Evolutionary conservation across 1,140 invertebrate species (phyloP).

Genomic region (Caenorhabditis briggsae): DNA sequence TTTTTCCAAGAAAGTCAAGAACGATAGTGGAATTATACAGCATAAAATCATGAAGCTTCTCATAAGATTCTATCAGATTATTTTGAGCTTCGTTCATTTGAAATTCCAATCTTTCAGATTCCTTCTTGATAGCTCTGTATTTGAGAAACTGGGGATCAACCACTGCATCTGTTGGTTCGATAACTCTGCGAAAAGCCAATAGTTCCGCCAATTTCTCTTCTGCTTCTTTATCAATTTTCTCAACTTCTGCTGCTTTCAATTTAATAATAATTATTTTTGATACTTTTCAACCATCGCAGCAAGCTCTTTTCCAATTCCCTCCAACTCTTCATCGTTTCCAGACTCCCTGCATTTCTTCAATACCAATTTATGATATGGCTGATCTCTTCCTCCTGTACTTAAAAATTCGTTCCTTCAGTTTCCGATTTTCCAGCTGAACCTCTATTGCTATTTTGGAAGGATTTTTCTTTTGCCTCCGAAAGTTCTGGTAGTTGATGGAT

Average conservation of each 20-base stretch:
- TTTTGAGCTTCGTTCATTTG: background rate
- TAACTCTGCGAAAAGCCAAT: background rate
- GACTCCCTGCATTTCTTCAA: background rate
- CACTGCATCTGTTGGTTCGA: background rate
- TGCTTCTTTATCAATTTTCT: background rate
- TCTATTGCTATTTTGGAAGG: background rate
- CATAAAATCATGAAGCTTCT: no score
- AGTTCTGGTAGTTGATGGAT: background rate
- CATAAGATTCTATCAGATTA: no score
- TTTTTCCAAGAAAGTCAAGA: no score
- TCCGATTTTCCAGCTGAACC: background rate
- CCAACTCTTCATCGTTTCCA: background rate
- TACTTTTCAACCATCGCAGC: background rate
- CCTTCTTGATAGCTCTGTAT: background rate
- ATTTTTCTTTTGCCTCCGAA: background rate
- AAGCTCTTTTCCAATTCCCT: background rate
- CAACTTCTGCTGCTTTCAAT: background rate
- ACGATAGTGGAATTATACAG: no score
- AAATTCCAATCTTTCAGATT: background rate
- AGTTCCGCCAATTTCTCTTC: background rate
- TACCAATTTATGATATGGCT: background rate
- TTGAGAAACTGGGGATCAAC: background rate
- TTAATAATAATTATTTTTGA: background rate
- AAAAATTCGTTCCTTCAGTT: background rate
- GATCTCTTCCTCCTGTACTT: background rate